These are phyloP conservation scores for Agonopterix subpropinquella DNA, from an alignment of 2,888 invertebrate genomes.

Conservation along the genomic window DNA sequence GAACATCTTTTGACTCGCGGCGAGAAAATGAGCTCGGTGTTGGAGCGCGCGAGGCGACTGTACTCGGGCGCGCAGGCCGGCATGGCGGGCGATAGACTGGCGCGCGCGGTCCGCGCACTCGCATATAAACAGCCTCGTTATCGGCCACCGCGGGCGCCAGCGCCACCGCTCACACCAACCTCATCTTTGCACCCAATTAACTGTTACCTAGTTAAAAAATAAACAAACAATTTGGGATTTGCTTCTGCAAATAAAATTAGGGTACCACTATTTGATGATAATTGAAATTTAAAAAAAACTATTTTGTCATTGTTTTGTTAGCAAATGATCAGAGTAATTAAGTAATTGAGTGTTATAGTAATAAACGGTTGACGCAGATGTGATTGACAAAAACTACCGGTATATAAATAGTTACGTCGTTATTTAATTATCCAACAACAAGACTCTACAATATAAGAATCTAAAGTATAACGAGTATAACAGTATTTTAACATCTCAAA, in stretches of 20 bases:
- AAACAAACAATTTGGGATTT: constrained; percentile 9
- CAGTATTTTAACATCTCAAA: constrained; percentile 1
- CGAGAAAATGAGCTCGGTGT: constrained; percentile 69
- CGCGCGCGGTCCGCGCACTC: constrained; percentile 47
- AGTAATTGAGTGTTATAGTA: background rate
- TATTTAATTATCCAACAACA: constrained; percentile 17
- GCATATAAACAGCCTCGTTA: constrained; percentile 68
- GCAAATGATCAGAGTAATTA: constrained; percentile 4
- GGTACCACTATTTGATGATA: background rate
- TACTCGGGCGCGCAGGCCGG: constrained; percentile 81
- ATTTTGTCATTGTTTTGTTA: background rate
- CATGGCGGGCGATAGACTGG: constrained; percentile 67
- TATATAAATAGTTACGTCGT: constrained; percentile 6
- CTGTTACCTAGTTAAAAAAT: constrained; percentile 44
- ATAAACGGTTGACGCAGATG: constrained; percentile 1
- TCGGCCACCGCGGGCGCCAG: constrained; percentile 21
- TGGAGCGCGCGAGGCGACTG: constrained; percentile 74
- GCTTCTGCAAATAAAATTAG: background rate
- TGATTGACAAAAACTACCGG: constrained; percentile 1
- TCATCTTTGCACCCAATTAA: constrained; percentile 74
- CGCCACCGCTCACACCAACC: constrained; percentile 20
- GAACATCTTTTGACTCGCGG: constrained; percentile 68
- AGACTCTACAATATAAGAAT: no score
- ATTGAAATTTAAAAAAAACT: background rate
- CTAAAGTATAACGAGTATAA: constrained; percentile 1